These are phyloP conservation scores for Gadopsis marmoratus DNA, from an alignment of 2,797 vertebrate species.

Conservation along the genomic window DNA sequence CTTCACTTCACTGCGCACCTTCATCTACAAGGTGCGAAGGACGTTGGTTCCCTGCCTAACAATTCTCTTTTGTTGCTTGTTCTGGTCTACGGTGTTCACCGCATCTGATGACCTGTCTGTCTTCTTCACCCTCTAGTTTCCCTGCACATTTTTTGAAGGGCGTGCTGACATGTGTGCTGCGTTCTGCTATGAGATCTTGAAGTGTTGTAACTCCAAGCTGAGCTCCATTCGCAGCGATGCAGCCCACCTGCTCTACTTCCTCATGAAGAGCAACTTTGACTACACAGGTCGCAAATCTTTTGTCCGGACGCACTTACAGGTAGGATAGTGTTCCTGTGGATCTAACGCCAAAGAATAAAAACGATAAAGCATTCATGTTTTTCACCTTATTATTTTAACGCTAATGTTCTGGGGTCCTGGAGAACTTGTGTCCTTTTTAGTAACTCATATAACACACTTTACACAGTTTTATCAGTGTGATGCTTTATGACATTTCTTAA, in stretches of 20 bases:
- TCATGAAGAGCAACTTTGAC: constrained; percentile 99
- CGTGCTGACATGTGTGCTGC: constrained; percentile 97
- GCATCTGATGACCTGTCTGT: constrained; percentile 4
- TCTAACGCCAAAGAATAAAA: not conserved
- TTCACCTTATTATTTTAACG: not conserved
- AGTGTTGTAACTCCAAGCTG: constrained; percentile 98
- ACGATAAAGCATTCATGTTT: not conserved
- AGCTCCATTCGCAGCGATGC: constrained; percentile 95
- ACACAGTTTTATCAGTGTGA: not conserved
- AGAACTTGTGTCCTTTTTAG: not conserved
- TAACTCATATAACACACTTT: not conserved
- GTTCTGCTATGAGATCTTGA: constrained; percentile 97
- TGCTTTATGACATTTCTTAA: not conserved
- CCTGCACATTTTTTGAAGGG: constrained; percentile 96
- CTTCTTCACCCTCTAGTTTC: constrained; percentile 85
- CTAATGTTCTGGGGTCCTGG: not conserved
- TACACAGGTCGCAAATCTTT: constrained; percentile 97
- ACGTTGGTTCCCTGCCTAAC: not conserved
- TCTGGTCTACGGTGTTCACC: too few relatives aligned
- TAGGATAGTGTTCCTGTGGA: constrained; percentile 7
- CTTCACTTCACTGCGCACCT: constrained; percentile 93
- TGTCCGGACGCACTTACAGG: constrained; percentile 92
- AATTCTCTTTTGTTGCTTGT: not conserved
- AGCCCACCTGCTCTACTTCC: constrained; percentile 96
- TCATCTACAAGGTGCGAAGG: constrained; percentile 94